Conservation (phyloP, 1,140 invertebrate species). For the Lycorma delicatula region DNA sequence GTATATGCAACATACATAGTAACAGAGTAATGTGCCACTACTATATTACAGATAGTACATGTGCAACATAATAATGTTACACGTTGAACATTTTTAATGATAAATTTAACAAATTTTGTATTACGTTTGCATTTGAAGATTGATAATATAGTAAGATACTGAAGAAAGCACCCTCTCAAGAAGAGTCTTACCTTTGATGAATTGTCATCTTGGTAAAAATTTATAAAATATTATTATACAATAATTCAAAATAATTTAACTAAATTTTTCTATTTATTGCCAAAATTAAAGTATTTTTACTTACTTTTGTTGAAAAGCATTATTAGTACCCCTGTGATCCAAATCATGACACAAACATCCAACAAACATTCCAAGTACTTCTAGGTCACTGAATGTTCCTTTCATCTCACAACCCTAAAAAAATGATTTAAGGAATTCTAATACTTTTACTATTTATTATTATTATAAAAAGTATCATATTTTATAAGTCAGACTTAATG, state of each 20-base stretch:
- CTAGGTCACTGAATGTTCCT: constrained; percentile 45
- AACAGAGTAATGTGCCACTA: too few species aligned
- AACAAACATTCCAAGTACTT: constrained; percentile 56
- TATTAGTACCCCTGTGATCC: constrained; percentile 59
- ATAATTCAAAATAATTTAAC: too few species aligned
- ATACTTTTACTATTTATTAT: not conserved
- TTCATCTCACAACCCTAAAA: constrained; percentile 43
- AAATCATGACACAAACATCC: constrained; percentile 64
- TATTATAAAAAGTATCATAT: not conserved
- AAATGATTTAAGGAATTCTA: constrained; percentile 1
- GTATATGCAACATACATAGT: too few species aligned
- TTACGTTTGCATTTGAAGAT: too few species aligned
- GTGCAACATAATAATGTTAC: too few species aligned
- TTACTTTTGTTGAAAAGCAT: constrained; percentile 62
- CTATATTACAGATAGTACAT: too few species aligned
- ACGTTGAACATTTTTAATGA: too few species aligned
- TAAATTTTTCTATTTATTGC: too few species aligned
- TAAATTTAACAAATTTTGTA: too few species aligned
- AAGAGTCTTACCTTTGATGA: too few species aligned
- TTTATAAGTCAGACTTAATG: not conserved
- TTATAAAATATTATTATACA: not conserved
- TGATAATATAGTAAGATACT: too few species aligned
- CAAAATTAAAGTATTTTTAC: constrained; percentile 27
- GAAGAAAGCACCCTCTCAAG: too few species aligned
- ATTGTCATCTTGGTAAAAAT: not conserved